Base-by-base conservation (phyloP, 2,797 vertebrate genomes). In the Knipowitschia caucasica region DNA sequence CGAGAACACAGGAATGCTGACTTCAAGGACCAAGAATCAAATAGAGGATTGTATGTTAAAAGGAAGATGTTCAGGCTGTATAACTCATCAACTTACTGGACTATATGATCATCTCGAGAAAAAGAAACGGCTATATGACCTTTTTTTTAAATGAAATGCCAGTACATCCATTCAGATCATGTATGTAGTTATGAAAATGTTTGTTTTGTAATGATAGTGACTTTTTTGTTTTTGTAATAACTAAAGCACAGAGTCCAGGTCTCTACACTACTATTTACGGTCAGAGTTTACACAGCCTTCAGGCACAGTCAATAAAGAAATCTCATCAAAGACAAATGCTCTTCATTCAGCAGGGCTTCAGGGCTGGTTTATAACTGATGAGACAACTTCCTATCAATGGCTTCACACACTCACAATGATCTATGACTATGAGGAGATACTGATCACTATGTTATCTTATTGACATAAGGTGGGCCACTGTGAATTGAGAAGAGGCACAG, bases 1-100 rank as follows among this genome's bases (percentile, higher is more conserved):
- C 67, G 53, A 68, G 64, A 61, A 50, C 60, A 55, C 65, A 78
- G 72, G 83, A 80, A 82, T 82, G 46, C 66, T 34, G 62, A 62
- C 79, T 69, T 65, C 57, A 61, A 80, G 70, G 78, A 67, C 68
- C 56, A 30, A n/a, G n/a, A 49, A 58, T 62, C 77, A 65, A 42
- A 46, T 7, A 77, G 56, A 53, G 71, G 66, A 54, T 49, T 57
- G 2, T 43, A 12, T 14, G 56, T 31, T 17, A 18, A 39, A 38
- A 44, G 65, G 33, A 36, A 39, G 21, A 39, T 29, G 27, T 70
- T 39, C 58, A 54, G 35, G 58, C 56, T 20, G 46, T 12, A 33
- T 21, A 52, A 45, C 57, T 50, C 29, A 27, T n/a, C n/a, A 65
- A 62, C 66, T 24, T n/a, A n/a, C 43, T 12, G 15, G 34, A 20